Evolutionary conservation across 2,797 vertebrate species (phyloP).

Genomic region (Chanos chanos): DNA sequence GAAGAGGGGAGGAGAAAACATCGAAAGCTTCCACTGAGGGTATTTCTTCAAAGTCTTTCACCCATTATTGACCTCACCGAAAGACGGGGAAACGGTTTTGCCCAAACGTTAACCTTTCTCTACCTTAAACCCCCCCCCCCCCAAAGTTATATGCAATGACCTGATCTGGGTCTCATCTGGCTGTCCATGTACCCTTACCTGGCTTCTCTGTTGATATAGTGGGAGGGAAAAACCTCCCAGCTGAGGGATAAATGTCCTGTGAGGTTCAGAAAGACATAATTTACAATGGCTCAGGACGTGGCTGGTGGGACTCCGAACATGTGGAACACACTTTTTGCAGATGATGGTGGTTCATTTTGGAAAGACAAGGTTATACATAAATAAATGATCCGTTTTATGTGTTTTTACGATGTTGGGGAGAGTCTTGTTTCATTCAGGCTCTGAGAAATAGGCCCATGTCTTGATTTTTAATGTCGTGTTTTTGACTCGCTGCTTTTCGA

Average conservation of each 20-base stretch:
- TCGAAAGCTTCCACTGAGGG: too few relatives aligned
- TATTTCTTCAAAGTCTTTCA: too few relatives aligned
- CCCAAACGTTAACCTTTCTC: too few relatives aligned
- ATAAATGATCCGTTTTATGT: slow-evolving; percentile 7
- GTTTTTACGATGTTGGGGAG: slow-evolving; percentile 7
- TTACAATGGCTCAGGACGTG: slow-evolving; percentile 5
- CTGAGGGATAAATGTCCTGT: slow-evolving; percentile 1
- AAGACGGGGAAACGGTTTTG: too few relatives aligned
- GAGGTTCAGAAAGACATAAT: not conserved
- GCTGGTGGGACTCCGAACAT: not conserved
- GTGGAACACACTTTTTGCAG: not conserved
- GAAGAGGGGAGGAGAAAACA: too few relatives aligned
- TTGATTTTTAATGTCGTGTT: too few relatives aligned
- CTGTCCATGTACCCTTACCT: too few relatives aligned
- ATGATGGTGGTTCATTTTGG: not conserved
- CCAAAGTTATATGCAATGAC: too few relatives aligned
- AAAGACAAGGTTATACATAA: slow-evolving; percentile 13
- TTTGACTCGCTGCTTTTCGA: not conserved
- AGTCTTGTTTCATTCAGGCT: slow-evolving; percentile 25
- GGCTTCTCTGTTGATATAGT: not conserved
- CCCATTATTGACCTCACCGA: too few relatives aligned
- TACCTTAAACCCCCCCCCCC: too few relatives aligned
- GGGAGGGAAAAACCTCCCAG: not conserved
- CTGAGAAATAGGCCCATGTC: not conserved
- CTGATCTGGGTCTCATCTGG: too few relatives aligned